Evolutionary conservation across 2,888 invertebrate genomes (phyloP), one percentile per base, ranked within the genome.

Genomic region (Xylota sylvarum): DNA sequence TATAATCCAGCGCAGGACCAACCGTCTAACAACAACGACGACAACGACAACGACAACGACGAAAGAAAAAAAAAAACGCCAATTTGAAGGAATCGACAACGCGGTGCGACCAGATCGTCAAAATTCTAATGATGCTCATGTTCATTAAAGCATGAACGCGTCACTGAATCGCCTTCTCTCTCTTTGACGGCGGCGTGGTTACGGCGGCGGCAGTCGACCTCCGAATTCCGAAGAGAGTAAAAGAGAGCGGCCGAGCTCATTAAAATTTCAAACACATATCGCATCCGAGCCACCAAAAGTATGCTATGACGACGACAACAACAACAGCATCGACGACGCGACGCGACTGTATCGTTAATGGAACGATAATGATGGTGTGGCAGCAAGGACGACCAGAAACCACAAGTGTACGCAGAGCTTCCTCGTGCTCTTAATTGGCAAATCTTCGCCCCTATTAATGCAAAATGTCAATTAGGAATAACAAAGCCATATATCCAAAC

Each of bases 401-500:
- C 70, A 67, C 79, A 85, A 87, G 79, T 88, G 87, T 82, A 82
- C 19, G 56, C 4, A 37, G 48, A 35, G 76, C 65, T 73, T 55
- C 60, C 65, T 65, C 37, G 48, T 77, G 23, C 67, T 86, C 88
- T 89, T 89, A 89, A 89, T 89, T 89, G 89, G 89, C 88, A 88
- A 85, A 87, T 89, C 81, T 76, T 73, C 86, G 84, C 72, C 86
- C 82, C 81, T 83, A 88, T 88, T 86, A 89, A 89, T 89, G 89
- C 88, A 88, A 89, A 89, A 89, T 88, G 89, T 89, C 89, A 89
- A 89, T 89, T 89, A 89, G 88, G 88, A 88, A 88, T 88, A 89
- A 89, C 88, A 89, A 88, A 89, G 89, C 88, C 80, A 88, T 88
- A 88, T 88, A 88, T 86, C 86, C 88, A 87, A 88, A 88, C 89